Conservation (phyloP, 1,140 invertebrate species). For the Pomacea maculata region DNA sequence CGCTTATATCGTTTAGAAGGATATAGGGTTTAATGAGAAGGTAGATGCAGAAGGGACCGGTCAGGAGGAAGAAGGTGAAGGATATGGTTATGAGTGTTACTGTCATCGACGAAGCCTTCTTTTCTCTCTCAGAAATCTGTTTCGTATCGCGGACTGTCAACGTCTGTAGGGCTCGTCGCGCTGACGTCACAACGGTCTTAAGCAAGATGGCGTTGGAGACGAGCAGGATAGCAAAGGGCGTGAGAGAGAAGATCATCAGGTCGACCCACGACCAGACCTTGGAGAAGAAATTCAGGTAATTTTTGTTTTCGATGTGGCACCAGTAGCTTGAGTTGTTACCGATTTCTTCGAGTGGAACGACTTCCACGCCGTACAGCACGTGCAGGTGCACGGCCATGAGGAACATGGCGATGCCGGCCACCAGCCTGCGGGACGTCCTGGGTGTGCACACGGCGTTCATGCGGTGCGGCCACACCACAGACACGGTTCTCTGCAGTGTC, state of each 20-base stretch:
- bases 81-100: neutral
- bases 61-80: neutral
- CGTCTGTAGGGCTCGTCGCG: neutral
- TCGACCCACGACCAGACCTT: neutral
- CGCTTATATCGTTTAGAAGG: too few species aligned
- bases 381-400: too few species aligned
- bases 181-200: neutral
- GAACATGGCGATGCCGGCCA: neutral
- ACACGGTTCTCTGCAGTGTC: conserved; percentile 4
- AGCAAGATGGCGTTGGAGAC: conserved; percentile 1
- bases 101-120: conserved; percentile 1
- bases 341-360: too few species aligned
- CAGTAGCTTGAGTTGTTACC: too few species aligned
- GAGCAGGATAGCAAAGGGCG: neutral
- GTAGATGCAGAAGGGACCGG: neutral
- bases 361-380: too few species aligned
- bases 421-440: neutral
- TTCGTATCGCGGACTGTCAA: neutral
- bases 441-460: neutral
- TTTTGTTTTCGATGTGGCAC: too few species aligned
- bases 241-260: neutral
- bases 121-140: neutral
- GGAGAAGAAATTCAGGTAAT: neutral
- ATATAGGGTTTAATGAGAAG: neutral
- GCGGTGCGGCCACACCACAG: conserved; percentile 12